Evolutionary conservation across 1,140 invertebrate genomes (phyloP).

Genomic region (Drosophila pseudoobscura): DNA sequence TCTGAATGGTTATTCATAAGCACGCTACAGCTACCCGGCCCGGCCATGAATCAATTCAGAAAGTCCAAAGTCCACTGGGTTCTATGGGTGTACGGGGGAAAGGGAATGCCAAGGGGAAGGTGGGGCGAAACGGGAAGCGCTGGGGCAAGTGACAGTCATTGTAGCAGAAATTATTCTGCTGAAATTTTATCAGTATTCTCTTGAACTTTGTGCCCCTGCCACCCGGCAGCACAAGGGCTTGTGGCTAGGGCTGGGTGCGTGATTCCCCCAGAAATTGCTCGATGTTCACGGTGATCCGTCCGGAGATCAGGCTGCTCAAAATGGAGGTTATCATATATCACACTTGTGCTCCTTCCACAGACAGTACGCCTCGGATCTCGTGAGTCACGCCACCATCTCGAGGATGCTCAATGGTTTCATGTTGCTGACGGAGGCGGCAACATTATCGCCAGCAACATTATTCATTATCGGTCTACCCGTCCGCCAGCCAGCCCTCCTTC

Average conservation of each 20-base stretch:
- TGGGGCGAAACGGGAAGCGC: not conserved
- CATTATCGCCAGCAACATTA: constrained; percentile 76
- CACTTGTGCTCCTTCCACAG: no score
- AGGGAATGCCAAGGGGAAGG: not conserved
- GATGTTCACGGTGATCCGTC: not conserved
- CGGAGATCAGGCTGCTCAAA: no score
- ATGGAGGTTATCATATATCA: no score
- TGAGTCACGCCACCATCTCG: constrained; percentile 25
- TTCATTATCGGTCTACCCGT: constrained; percentile 66
- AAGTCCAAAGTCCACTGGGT: constrained; percentile 45
- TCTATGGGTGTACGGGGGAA: not conserved
- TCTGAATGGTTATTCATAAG: constrained; percentile 74
- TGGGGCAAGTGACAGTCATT: constrained; percentile 51
- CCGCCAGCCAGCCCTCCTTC: not conserved
- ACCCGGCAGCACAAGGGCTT: constrained; percentile 9
- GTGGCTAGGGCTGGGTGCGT: constrained; percentile 2
- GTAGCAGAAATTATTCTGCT: constrained; percentile 57
- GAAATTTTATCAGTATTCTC: constrained; percentile 51
- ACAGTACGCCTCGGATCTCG: no score
- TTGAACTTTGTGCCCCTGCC: constrained; percentile 25
- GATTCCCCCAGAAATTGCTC: not conserved
- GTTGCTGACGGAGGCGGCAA: constrained; percentile 59
- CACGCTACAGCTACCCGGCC: constrained; percentile 21
- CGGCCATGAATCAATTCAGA: constrained; percentile 68
- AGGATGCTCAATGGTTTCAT: constrained; percentile 14